A percentile compares a stretch with the other conserved stretches of the same genome.
Evolutionary conservation across 2,113 vertebrate genomes (phyloP).

Genomic region (Coregonus clupeaformis): DNA sequence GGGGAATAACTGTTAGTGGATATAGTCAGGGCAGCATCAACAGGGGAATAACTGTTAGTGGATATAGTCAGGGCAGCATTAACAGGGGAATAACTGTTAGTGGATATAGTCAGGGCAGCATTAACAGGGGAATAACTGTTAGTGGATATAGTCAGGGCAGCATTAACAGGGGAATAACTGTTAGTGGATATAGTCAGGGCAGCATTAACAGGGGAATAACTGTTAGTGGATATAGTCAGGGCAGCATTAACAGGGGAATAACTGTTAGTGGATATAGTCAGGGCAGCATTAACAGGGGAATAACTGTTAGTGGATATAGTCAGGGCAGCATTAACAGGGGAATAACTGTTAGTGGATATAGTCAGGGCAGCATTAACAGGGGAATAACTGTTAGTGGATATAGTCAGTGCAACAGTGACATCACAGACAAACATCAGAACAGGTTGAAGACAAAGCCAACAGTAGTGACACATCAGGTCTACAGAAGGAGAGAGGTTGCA

Average conservation of each 20-base stretch:
- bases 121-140: constrained; percentile 79
- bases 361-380: constrained; percentile 82
- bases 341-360: constrained; percentile 72
- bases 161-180: constrained; percentile 77
- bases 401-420: constrained; percentile 12
- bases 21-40: constrained; percentile 79
- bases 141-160: constrained; percentile 74
- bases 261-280: constrained; percentile 68
- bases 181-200: constrained; percentile 72
- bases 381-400: constrained; percentile 74
- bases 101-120: constrained; percentile 74
- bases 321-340: constrained; percentile 84
- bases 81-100: constrained; percentile 79
- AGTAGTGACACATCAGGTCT: no score
- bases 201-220: constrained; percentile 81
- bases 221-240: constrained; percentile 69
- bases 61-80: constrained; percentile 77
- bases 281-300: constrained; percentile 84
- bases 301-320: constrained; percentile 69
- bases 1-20: constrained; percentile 76
- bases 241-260: constrained; percentile 83
- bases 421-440: constrained; percentile 16
- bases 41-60: constrained; percentile 77
- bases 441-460: neutral
- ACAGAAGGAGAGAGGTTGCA: no score